These are phyloP conservation scores for Crematogaster levior DNA, from an alignment of 2,888 invertebrate species.

Conservation along the genomic window DNA sequence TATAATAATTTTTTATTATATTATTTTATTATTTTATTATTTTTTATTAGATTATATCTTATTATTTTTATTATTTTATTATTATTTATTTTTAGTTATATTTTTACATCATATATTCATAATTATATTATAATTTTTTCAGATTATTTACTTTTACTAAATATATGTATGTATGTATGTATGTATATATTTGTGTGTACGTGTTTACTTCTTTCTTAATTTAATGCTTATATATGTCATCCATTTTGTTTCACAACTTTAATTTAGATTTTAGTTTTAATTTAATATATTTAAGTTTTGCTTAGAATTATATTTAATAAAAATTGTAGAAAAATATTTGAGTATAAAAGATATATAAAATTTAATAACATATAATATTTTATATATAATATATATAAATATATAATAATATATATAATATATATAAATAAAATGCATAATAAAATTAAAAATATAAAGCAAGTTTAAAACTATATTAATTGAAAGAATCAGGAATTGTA, in stretches of 20 bases:
- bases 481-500: background rate
- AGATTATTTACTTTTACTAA: too few relatives aligned
- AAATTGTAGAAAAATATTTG: background rate
- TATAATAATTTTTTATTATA: too few relatives aligned
- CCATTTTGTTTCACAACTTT: background rate
- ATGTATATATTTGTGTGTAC: too few relatives aligned
- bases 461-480: background rate
- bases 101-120: too few relatives aligned
- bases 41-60: too few relatives aligned
- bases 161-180: too few relatives aligned
- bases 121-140: too few relatives aligned
- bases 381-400: too few relatives aligned
- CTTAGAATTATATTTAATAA: background rate
- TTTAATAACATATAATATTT: background rate
- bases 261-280: background rate
- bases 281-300: too few relatives aligned
- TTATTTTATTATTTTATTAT: too few relatives aligned
- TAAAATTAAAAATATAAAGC: background rate
- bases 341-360: background rate
- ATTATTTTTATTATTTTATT: too few relatives aligned
- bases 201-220: background rate
- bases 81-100: too few relatives aligned
- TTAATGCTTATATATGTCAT: conserved; percentile 1
- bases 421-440: background rate
- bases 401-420: background rate